A percentile compares a stretch with the other conserved stretches of the same genome.
These are phyloP conservation scores for Nyctibius grandis DNA, from an alignment of 2,797 vertebrate genomes.

Conservation along the genomic window DNA sequence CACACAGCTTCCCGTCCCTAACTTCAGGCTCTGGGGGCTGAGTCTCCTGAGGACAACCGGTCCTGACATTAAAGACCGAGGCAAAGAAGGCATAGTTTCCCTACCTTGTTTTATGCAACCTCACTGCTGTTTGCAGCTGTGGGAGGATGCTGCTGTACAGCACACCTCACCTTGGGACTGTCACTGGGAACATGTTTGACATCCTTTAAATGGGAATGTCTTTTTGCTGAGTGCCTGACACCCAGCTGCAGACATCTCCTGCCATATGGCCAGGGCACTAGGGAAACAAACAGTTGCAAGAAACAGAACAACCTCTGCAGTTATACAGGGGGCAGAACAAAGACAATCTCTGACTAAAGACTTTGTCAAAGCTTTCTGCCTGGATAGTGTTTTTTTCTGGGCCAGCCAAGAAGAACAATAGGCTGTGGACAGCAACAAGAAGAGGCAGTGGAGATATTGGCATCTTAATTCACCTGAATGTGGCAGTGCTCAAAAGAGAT, in stretches of 20 bases:
- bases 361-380: neutral
- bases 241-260: neutral
- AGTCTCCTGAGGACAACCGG: no score
- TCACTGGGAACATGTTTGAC: neutral
- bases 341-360: neutral
- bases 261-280: neutral
- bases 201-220: neutral
- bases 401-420: neutral
- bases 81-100: neutral
- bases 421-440: neutral
- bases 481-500: neutral
- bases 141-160: neutral
- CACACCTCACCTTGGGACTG: neutral
- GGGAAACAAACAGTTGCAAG: neutral
- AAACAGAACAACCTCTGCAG: neutral
- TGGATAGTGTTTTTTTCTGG: neutral
- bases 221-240: neutral
- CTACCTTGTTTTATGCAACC: neutral
- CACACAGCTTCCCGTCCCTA: no score
- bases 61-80: no score
- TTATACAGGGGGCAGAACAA: neutral
- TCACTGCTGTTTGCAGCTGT: neutral
- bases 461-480: neutral
- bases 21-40: no score
- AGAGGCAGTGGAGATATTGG: neutral